phyloP scores from a whole-genome alignment of 1,140 invertebrate genomes.

The Hydropsyche tenuis region DNA sequence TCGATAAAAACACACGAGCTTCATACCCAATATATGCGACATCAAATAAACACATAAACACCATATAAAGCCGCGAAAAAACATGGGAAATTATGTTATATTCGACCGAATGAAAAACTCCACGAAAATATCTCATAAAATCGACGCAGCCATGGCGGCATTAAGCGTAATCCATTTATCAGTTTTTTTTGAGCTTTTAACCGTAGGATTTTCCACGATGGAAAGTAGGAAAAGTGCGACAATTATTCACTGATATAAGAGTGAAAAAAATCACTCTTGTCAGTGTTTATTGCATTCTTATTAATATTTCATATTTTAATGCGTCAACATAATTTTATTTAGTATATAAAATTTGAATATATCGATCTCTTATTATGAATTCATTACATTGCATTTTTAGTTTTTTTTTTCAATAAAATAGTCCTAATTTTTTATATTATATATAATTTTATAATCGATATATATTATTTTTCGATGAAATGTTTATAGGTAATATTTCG shows the following conservation, averaged over 20 bases:
- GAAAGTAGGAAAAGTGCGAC: not conserved
- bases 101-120: not conserved
- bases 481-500: not conserved
- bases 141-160: not conserved
- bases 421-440: no score
- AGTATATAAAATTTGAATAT: no score
- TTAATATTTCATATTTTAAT: no score
- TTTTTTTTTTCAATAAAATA: no score
- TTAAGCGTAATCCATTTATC: conserved; percentile 15
- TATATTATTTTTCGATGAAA: no score
- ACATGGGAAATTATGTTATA: not conserved
- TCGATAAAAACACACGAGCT: no score
- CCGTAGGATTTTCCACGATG: not conserved
- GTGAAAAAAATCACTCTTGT: no score
- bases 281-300: no score
- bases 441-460: no score
- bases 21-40: not conserved
- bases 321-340: no score
- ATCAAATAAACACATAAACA: not conserved
- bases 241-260: not conserved
- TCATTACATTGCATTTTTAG: no score
- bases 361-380: no score
- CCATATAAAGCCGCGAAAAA: not conserved
- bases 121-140: not conserved
- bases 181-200: not conserved